Conservation (phyloP, 2,797 vertebrate species). For the Hydrophis major region DNA sequence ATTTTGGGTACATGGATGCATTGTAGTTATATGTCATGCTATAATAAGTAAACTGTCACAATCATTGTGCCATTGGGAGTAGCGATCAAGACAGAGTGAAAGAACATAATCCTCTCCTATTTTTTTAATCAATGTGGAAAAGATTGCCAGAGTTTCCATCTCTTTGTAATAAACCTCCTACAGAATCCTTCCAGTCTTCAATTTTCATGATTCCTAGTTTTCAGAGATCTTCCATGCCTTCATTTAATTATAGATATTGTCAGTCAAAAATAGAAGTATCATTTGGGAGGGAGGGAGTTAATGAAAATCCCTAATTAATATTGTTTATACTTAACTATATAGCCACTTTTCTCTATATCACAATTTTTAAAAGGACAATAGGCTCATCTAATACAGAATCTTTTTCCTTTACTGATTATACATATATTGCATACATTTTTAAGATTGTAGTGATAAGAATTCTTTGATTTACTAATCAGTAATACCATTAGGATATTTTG, state of each 20-base stretch:
- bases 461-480: neutral
- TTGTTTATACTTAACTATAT: neutral
- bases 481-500: neutral
- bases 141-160: conserved; percentile 6
- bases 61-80: conserved; percentile 17
- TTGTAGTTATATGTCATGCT: conserved; percentile 21
- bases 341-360: neutral
- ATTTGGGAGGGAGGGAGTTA: neutral
- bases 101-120: neutral
- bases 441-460: neutral
- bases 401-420: neutral
- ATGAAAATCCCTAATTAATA: neutral
- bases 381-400: neutral
- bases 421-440: neutral
- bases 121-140: neutral
- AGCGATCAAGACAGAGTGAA: conserved; percentile 16
- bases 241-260: neutral
- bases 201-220: neutral
- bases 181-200: neutral
- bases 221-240: neutral
- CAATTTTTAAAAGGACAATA: neutral
- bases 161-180: neutral
- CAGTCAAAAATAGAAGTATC: neutral
- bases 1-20: conserved; percentile 1
- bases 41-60: neutral